phyloP scores from a whole-genome alignment of 2,797 vertebrate genomes.

The Basileuterus tristriatus region DNA sequence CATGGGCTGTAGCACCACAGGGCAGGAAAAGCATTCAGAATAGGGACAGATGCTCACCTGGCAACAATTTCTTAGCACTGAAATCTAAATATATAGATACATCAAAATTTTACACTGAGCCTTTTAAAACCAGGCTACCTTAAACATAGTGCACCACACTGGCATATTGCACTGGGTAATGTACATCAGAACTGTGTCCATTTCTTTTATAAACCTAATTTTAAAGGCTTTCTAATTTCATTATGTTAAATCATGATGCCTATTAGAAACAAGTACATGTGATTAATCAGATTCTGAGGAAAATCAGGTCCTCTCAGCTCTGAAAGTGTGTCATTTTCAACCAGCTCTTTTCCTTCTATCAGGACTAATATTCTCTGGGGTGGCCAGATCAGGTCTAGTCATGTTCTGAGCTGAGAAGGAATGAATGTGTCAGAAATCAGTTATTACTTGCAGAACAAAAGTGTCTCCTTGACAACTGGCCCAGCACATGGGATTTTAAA shows the following conservation, averaged over 20 bases:
- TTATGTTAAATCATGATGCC: background rate
- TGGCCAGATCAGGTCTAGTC: constrained; percentile 34
- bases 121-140: too few relatives aligned
- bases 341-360: background rate
- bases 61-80: background rate
- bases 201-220: background rate
- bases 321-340: background rate
- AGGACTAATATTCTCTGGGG: constrained; percentile 4
- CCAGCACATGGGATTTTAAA: background rate
- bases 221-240: background rate
- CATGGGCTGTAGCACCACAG: background rate
- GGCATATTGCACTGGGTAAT: background rate
- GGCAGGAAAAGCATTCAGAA: background rate
- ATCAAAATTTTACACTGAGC: too few relatives aligned
- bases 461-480: background rate
- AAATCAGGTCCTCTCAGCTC: background rate
- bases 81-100: background rate
- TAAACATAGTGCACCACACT: too few relatives aligned
- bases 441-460: background rate
- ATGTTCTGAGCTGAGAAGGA: background rate
- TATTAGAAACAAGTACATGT: background rate
- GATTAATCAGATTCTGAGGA: background rate
- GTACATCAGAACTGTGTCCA: background rate
- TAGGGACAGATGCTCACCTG: background rate
- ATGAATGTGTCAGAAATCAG: background rate